Evolutionary conservation across 2,888 invertebrate species (phyloP).

Genomic region (Didymodactylos carnosus): DNA sequence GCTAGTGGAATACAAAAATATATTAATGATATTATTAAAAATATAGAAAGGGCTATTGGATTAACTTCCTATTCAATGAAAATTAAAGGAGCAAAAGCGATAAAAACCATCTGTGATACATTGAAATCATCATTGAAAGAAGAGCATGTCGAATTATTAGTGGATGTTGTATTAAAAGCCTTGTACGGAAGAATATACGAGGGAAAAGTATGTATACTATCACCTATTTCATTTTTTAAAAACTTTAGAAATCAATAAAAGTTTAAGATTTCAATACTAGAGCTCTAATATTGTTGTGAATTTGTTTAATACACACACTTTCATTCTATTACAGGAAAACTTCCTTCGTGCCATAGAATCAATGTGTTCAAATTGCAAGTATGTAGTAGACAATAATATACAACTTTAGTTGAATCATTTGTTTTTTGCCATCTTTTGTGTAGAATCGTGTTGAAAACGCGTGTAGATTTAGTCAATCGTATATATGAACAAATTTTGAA

Average conservation of each 20-base stretch:
- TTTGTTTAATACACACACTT: too few relatives aligned
- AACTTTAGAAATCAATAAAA: too few relatives aligned
- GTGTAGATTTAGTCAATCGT: not conserved
- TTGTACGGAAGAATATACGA: not conserved
- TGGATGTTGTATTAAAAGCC: not conserved
- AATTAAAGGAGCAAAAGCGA: not conserved
- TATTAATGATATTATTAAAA: not conserved
- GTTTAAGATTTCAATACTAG: too few relatives aligned
- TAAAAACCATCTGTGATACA: not conserved
- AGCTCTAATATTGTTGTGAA: not conserved
- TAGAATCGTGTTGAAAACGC: not conserved
- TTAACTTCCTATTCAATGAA: not conserved
- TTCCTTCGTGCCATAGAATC: not conserved
- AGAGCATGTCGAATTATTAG: not conserved
- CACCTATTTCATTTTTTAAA: too few relatives aligned
- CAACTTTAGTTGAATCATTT: too few relatives aligned
- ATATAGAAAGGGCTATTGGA: not conserved
- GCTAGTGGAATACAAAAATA: not conserved
- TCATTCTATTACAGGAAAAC: not conserved
- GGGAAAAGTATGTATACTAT: not conserved
- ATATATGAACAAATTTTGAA: not conserved
- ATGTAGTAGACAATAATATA: not conserved
- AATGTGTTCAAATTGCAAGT: not conserved
- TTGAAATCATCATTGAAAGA: not conserved
- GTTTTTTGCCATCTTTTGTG: not conserved